Evolutionary conservation across 2,113 vertebrate genomes (phyloP), one percentile per base, ranked within the genome.

Genomic region (Mus musculus): DNA sequence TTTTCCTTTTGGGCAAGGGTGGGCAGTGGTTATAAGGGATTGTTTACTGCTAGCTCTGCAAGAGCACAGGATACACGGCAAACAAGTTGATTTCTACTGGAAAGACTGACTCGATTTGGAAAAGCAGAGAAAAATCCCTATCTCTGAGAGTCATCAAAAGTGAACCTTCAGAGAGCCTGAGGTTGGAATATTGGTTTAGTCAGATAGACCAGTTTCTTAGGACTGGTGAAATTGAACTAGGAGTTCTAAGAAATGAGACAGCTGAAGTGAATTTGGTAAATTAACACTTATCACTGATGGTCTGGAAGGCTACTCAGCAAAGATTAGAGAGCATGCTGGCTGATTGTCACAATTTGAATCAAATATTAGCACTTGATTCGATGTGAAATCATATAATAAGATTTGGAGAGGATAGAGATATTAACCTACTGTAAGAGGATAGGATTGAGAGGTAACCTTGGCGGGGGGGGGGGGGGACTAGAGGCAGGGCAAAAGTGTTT

Each of bases 241-340:
- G 63, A 93, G 42, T 81, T 86, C 54, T 36, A 77, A 86, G 61
- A 26, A 96, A 80, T 95, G 69, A 91, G 54, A 82, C 54, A 89
- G 36, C 17, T 56, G n/a, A 39, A 69, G 33, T 84, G 26, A 22
- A 6, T 93, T 80, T 91, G 76, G 9, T 87, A 87, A 81, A 26
- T 36, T 87, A 63, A 26, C 26, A 33, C 36, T 56, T 67, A 22
- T 93, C 39, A 54, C 54, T 93, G 59, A 56, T 95, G 36, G 30
- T 63, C 75, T 92, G 42, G 52, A 82, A 96, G 13, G n/a, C 42
- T 72, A 4, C 49, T 85, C 36, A 56, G 54, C 11, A 93, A 54
- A 91, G 20, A 90, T 12, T 49, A 96, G 56, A 95, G 80, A 78
- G 17, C 10, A 10, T 14, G n/a, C n/a, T 61, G 36, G 14, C 33